Percentiles rank a stretch among this genome's conserved stretches.
Evolutionary conservation across 2,113 vertebrate genomes (phyloP).

Genomic region (Pteropus alecto): DNA sequence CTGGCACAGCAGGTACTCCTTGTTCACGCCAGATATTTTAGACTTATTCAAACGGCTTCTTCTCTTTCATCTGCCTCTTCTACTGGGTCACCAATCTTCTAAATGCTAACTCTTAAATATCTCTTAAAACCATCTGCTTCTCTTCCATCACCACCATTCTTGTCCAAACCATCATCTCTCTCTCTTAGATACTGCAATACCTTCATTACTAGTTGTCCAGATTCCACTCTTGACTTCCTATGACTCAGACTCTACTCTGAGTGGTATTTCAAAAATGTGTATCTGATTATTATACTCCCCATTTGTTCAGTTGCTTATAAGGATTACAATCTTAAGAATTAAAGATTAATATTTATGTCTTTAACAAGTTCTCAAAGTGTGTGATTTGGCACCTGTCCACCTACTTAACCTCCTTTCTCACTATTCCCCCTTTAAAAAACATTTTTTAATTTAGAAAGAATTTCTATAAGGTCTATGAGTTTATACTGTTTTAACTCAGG

Average conservation of each 20-base stretch:
- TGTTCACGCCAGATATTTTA: background rate
- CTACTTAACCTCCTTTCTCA: background rate
- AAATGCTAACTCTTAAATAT: background rate
- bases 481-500: background rate
- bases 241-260: background rate
- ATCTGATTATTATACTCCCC: background rate
- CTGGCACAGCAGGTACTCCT: accelerated
- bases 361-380: background rate
- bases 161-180: background rate
- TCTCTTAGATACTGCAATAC: background rate
- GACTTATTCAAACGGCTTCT: background rate
- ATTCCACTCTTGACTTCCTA: background rate
- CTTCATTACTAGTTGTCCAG: background rate
- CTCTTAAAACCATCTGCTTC: background rate
- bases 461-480: background rate
- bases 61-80: background rate
- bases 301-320: background rate
- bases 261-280: background rate
- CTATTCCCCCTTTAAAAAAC: background rate
- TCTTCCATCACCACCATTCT: background rate
- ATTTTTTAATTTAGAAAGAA: background rate
- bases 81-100: background rate
- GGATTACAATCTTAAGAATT: background rate
- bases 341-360: background rate
- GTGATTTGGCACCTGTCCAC: background rate